A percentile compares a stretch with the other conserved stretches of the same genome.
Evolutionary conservation across 2,888 invertebrate genomes (phyloP).

Genomic region (Drosophila affinis): DNA sequence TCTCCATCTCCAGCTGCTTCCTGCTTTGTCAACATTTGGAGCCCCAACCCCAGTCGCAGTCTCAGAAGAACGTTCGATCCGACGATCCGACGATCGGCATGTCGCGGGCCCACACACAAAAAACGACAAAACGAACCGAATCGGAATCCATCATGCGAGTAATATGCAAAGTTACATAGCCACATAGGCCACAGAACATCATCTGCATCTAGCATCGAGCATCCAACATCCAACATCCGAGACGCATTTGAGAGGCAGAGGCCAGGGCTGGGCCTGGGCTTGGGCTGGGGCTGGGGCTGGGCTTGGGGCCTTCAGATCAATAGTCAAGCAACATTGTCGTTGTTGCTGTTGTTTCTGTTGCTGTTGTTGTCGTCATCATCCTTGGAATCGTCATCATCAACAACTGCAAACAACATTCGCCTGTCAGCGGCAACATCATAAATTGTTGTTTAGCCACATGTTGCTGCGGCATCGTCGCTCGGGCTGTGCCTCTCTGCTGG

Average conservation of each 20-base stretch:
- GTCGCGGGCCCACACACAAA: slow-evolving; percentile 65
- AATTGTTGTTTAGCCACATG: slow-evolving; percentile 82
- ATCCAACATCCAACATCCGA: neutral
- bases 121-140: slow-evolving; percentile 58
- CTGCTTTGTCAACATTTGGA: slow-evolving; percentile 44
- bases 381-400: slow-evolving; percentile 76
- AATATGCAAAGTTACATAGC: slow-evolving; percentile 70
- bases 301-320: slow-evolving; percentile 61
- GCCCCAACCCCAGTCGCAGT: slow-evolving; percentile 2
- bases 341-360: slow-evolving; percentile 14
- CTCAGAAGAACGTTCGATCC: slow-evolving; percentile 21
- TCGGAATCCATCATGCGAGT: slow-evolving; percentile 72
- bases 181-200: slow-evolving; percentile 17
- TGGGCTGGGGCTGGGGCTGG: slow-evolving; percentile 3
- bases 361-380: slow-evolving; percentile 54
- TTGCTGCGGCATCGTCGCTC: slow-evolving; percentile 46
- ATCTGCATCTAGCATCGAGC: slow-evolving; percentile 8
- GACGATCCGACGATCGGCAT: slow-evolving; percentile 21
- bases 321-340: slow-evolving; percentile 46
- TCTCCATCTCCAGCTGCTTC: slow-evolving; percentile 34
- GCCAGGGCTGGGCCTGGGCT: slow-evolving; percentile 10
- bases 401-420: slow-evolving; percentile 81
- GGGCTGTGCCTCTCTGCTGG: no score
- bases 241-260: neutral
- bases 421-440: slow-evolving; percentile 82